A percentile compares a stretch with the other conserved stretches of the same genome.
phyloP scores from a whole-genome alignment of 2,797 vertebrate species.

The Gallirallus australis region DNA sequence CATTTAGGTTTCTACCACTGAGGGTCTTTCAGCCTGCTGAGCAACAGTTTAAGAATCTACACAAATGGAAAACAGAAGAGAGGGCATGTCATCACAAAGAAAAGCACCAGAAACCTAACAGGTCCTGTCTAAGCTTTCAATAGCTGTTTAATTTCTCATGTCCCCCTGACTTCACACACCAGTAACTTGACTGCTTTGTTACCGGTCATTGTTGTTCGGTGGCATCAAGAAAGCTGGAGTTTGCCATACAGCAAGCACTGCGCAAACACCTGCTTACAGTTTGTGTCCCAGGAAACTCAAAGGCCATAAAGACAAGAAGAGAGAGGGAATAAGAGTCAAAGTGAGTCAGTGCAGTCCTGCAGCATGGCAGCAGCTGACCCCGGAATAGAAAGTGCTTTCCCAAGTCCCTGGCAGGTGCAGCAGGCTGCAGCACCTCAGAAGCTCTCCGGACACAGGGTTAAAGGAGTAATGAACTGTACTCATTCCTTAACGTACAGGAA shows the following conservation, averaged over 20 bases:
- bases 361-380: background rate
- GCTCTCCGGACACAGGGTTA: background rate
- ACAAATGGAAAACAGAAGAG: background rate
- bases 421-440: background rate
- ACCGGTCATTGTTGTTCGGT: background rate
- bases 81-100: background rate
- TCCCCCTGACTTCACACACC: background rate
- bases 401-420: background rate
- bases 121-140: background rate
- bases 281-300: background rate
- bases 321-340: background rate
- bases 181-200: background rate
- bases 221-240: background rate
- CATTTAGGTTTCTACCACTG: background rate
- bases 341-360: background rate
- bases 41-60: background rate
- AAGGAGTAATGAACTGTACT: background rate
- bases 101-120: background rate
- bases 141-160: background rate
- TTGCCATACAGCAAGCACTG: fast-evolving
- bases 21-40: background rate
- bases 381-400: background rate
- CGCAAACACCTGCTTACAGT: background rate
- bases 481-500: background rate
- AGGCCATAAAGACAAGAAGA: background rate